Evolutionary conservation across 2,797 vertebrate genomes (phyloP), one percentile per base, ranked within the genome.

Genomic region (Dryobates pubescens): DNA sequence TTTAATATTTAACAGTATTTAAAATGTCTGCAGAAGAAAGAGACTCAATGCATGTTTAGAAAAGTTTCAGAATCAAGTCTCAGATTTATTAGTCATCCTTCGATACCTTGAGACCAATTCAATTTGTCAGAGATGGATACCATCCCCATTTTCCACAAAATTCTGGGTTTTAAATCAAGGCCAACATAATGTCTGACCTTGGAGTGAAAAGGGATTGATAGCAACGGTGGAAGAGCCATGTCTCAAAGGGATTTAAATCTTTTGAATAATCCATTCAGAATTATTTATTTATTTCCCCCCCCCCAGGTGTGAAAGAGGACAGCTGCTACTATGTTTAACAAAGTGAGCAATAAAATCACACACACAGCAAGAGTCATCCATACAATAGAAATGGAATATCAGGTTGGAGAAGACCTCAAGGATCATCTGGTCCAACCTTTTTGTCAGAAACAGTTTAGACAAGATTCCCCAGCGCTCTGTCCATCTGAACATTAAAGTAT

Each of bases 61-160:
- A 96, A 96, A 95, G 56, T 90, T 97, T 96, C 70, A 87, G 86
- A 64, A 97, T 95, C 87, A 92, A 88, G 51, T 74, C 92, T 94
- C 59, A 96, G 93, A 97, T 96, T 97, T 97, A 97, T 97, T 97
- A 97, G 90, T 95, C 89, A 97, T 96, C 88, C 80, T 96, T 92
- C 90, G 92, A 82, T 95, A 97, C 88, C 92, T 96, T 90, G 93
- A 97, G 92, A 97, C 86, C 94, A 94, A 96, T 97, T 97, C 96
- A 96, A 92, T 97, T 96, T 97, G 91, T 97, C 89, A 97, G 93
- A 96, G 78, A 74, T 96, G 85, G 96, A 91, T 97, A 96, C 95
- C 86, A 93, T 80, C 96, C 95, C 86, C 83, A 96, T 97, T 97
- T 97, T 88, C 95, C 79, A 94, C 81, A 96, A 94, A 96, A 95